Evolutionary conservation across 2,113 vertebrate species (phyloP), one percentile per base, ranked within the genome.

Genomic region (Thomomys bottae): DNA sequence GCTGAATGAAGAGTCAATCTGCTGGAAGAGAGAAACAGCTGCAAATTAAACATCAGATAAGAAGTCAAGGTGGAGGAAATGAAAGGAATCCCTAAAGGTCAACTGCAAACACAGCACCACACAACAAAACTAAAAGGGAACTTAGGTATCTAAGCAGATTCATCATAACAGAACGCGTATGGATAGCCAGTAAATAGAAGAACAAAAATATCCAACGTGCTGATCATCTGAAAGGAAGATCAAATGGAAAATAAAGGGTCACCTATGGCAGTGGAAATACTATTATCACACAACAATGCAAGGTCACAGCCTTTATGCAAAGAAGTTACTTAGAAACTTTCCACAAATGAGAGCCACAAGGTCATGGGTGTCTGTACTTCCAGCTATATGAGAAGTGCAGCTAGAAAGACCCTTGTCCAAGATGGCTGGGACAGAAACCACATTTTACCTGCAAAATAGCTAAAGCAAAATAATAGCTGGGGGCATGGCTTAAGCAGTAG

Each of bases 1-100:
- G 26, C 34, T 6, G 7, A 59, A 36, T 68, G 24, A 77, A 77
- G 8, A 70, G 10, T 5, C 36, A 36, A 61, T 6, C 6, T 36
- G 5, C 26, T 21, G 6, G 2, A 9, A 18, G 5, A 11, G 17
- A 42, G 17, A 66, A 76, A 28, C 36, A 59, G 32, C 49, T 57
- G 6, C 5, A 34, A 45, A 14, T 3, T 28, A 18, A 54, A 14
- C 18, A 54, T 28, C 26, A 30, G 54, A 57, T 42, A 14, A 30
- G 12, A 61, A 20, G 1, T 30, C 61, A 34, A 64, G 17, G 5
- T 0, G 2, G 4, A 38, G 32, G 26, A 2, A 15, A 8, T 4
- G 24, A 4, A 89, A 71, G 8, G 8, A 73, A 64, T 57, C 11
- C 21, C 5, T 7, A 54, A 75, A 75, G 15, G 49, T 54, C 49